Conservation (phyloP, 2,797 vertebrate genomes). For the Leucoraja ocellata region DNA sequence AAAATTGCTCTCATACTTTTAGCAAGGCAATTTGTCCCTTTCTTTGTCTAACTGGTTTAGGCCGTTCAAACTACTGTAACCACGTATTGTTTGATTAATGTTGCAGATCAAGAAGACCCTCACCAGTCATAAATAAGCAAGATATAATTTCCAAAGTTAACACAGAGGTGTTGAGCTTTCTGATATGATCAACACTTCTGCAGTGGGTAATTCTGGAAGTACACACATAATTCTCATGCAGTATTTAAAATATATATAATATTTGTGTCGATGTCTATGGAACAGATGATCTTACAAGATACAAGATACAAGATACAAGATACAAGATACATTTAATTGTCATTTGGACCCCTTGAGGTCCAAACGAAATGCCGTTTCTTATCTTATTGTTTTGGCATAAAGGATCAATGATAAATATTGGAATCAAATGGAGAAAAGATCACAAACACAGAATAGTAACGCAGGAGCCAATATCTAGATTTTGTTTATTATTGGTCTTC, state of each 20-base stretch:
- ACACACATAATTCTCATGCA: background rate
- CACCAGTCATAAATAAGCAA: background rate
- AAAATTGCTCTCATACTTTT: background rate
- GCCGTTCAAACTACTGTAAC: background rate
- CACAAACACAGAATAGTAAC: background rate
- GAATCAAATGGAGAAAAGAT: background rate
- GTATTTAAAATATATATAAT: background rate
- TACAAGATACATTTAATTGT: too few species aligned
- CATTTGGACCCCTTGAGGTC: too few species aligned
- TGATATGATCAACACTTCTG: background rate
- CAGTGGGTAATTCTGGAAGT: conserved; percentile 9
- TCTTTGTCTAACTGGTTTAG: background rate
- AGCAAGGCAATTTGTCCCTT: background rate
- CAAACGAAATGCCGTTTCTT: too few species aligned
- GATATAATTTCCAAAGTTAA: background rate
- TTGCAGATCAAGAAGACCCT: background rate
- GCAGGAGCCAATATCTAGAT: background rate
- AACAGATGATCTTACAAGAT: conserved; percentile 14
- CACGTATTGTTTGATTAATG: background rate
- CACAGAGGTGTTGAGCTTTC: background rate
- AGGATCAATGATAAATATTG: background rate
- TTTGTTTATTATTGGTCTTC: background rate
- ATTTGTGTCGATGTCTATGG: background rate
- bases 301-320: too few species aligned
- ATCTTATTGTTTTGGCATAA: background rate